These are phyloP conservation scores for Ylistrum balloti DNA, from an alignment of 1,140 invertebrate species.

Conservation along the genomic window DNA sequence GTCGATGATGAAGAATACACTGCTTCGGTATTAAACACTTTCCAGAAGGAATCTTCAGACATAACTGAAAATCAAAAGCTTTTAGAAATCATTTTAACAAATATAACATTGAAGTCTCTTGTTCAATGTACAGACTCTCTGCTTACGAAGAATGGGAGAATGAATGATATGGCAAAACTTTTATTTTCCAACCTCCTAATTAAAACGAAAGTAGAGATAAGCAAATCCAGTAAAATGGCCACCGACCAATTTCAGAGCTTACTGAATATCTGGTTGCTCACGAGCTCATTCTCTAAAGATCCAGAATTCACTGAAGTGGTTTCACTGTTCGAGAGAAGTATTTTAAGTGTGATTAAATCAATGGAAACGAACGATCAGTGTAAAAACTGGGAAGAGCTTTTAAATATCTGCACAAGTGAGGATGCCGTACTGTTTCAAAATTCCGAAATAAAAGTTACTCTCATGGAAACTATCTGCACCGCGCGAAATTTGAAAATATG, in stretches of 20 bases:
- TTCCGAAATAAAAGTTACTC: background rate
- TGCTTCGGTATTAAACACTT: background rate
- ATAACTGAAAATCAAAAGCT: background rate
- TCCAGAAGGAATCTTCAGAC: background rate
- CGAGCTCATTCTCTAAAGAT: background rate
- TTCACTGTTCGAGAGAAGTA: background rate
- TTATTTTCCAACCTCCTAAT: background rate
- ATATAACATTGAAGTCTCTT: background rate
- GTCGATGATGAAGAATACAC: background rate
- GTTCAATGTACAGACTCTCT: background rate
- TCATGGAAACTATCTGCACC: background rate
- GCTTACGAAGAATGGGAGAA: background rate
- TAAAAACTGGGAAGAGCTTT: background rate
- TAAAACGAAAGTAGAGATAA: background rate
- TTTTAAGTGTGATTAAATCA: background rate
- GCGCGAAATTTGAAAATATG: background rate
- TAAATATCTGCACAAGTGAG: background rate
- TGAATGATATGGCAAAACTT: background rate
- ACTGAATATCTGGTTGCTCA: background rate
- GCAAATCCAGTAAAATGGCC: background rate
- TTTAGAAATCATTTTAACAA: background rate
- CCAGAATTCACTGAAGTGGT: background rate
- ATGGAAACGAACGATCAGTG: background rate
- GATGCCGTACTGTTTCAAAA: background rate
- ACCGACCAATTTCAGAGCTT: background rate